Percentiles rank a stretch among this genome's conserved stretches.
phyloP scores from a whole-genome alignment of 2,113 vertebrate species.

The Chlorodrepanis virens region DNA sequence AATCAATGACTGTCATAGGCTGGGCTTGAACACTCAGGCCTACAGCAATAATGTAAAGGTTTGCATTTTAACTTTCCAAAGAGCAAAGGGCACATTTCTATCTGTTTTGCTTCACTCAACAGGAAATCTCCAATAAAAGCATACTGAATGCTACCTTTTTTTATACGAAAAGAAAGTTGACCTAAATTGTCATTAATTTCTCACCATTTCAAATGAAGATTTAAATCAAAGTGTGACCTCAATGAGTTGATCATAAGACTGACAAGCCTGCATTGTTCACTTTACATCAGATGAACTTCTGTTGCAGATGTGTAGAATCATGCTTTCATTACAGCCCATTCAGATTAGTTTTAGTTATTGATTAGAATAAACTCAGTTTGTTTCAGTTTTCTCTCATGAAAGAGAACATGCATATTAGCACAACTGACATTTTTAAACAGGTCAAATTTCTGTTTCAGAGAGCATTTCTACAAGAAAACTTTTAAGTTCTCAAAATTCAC shows the following conservation, averaged over 20 bases:
- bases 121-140: not conserved
- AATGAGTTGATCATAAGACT: not conserved
- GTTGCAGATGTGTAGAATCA: not conserved
- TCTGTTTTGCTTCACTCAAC: not conserved
- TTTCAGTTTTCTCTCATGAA: not conserved
- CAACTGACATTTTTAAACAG: not conserved
- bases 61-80: not conserved
- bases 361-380: slow-evolving; percentile 1
- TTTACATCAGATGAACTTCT: not conserved
- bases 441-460: not conserved
- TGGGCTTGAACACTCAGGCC: not conserved
- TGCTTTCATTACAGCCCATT: not conserved
- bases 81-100: not conserved
- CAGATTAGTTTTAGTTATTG: slow-evolving; percentile 3
- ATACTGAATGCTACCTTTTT: not conserved
- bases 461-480: not conserved
- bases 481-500: not conserved
- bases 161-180: not conserved
- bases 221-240: not conserved
- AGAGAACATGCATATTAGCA: not conserved
- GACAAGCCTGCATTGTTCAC: not conserved
- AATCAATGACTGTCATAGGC: not conserved
- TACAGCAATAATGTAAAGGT: not conserved
- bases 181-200: not conserved
- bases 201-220: not conserved